Evolutionary conservation across 2,113 vertebrate genomes (phyloP), one percentile per base, ranked within the genome.

Genomic region (Dromaius novaehollandiae): DNA sequence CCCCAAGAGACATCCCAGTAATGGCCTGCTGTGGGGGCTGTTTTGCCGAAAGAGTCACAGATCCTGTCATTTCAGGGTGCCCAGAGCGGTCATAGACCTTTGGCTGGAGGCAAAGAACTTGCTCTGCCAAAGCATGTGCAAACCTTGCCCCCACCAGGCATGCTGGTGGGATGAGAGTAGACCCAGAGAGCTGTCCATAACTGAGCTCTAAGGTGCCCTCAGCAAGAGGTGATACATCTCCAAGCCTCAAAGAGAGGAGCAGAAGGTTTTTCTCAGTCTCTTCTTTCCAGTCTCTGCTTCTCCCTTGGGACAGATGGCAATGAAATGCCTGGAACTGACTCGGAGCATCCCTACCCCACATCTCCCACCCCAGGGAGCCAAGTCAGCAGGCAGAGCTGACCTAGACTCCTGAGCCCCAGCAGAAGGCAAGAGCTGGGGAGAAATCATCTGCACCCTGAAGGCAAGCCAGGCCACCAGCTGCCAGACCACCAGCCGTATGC

Each of bases 241-340:
- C 0, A 0, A 77, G 38, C 5, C 50, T 48, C 50, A 21, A 53
- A 13, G 9, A 5, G 21, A 50, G 79, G 22, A n/a, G 66, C 77
- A 28, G 14, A 15, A 90, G 6, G 7, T 84, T 25, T 84, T 81
- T 38, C 61, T 85, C 77, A 36, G 7, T 21, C 25, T 82, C 60
- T 48, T 70, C 30, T 17, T 11, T 11, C 77, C 63, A 32, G 30
- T 44, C 24, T 65, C 69, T 84, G 32, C 46, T 86, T 64, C 32
- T 64, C 26, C 19, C 4, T 9, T 1, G 16, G 17, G 50, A 28
- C 9, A 36, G 26, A n/a, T 11, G 6, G 11, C 24, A 11, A 30
- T 11, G 14, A 81, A 94, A 74, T 2, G 6, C 26, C 13, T n/a
- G 3, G 30, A 46, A 55, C 32, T 66, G 6, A 46, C 28, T 21